These are phyloP conservation scores for Cossypha polioptera DNA, from an alignment of 2,797 vertebrate genomes.

Conservation along the genomic window DNA sequence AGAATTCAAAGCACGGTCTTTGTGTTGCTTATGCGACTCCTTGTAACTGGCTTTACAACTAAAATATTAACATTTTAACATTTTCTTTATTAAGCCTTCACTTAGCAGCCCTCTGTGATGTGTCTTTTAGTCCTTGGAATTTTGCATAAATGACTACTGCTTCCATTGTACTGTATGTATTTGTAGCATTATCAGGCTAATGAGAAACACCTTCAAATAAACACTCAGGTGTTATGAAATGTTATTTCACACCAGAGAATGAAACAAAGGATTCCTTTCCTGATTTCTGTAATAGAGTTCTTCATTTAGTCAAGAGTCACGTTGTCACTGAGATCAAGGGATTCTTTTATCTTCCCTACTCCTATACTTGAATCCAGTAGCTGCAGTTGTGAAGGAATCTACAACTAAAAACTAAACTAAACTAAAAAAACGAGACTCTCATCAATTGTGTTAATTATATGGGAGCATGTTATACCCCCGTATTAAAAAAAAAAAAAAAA, in stretches of 20 bases:
- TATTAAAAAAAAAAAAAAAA: not conserved
- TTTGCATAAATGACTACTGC: not conserved
- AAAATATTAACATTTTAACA: not conserved
- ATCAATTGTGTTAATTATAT: not conserved
- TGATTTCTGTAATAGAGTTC: not conserved
- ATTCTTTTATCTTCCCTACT: not conserved
- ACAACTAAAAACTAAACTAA: not conserved
- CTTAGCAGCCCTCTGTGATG: not conserved
- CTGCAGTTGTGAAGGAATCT: not conserved
- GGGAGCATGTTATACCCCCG: not conserved
- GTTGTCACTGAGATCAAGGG: not conserved
- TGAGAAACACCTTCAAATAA: conserved; percentile 32
- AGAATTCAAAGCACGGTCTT: not conserved
- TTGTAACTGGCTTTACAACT: not conserved
- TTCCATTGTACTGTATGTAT: not conserved
- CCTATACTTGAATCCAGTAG: not conserved
- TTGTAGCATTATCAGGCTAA: not conserved
- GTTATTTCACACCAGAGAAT: not conserved
- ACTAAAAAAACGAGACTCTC: not conserved
- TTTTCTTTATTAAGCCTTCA: not conserved
- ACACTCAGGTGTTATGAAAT: not conserved
- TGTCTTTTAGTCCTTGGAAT: not conserved
- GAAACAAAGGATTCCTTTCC: not conserved
- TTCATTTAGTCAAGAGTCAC: not conserved
- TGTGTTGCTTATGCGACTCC: not conserved